phyloP scores from a whole-genome alignment of 2,797 vertebrate genomes.

The Typhlichthys subterraneus region DNA sequence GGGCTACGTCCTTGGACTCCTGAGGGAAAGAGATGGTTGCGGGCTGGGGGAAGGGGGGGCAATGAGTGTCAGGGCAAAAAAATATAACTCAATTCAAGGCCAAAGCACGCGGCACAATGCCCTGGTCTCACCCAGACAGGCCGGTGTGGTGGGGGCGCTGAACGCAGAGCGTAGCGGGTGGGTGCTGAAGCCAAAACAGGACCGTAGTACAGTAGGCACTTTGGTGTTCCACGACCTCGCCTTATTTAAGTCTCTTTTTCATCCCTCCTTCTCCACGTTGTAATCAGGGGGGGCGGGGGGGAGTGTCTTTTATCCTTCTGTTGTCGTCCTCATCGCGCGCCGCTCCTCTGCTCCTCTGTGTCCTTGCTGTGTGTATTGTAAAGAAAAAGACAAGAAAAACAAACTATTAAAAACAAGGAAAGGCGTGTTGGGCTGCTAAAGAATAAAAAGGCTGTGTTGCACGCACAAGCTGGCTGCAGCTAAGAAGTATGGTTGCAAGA shows the following conservation, averaged over 20 bases:
- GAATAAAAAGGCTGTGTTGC: conserved; percentile 20
- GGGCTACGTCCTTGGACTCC: conserved; percentile 57
- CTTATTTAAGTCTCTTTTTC: conserved; percentile 70
- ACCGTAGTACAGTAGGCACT: conserved; percentile 64
- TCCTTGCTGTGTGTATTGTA: conserved; percentile 53
- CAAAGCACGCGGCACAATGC: conserved; percentile 57
- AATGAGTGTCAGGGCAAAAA: conserved; percentile 72
- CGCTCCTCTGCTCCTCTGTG: conserved; percentile 48
- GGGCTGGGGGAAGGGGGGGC: conserved; percentile 48
- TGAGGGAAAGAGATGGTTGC: conserved; percentile 46
- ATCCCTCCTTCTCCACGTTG: conserved; percentile 58
- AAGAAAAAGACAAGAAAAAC: conserved; percentile 35
- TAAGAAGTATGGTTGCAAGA: conserved; percentile 26
- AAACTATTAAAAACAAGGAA: conserved; percentile 19
- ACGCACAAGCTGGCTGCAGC: conserved; percentile 29
- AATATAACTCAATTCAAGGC: conserved; percentile 75
- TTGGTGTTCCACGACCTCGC: conserved; percentile 68
- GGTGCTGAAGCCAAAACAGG: conserved; percentile 13
- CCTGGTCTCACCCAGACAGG: conserved; percentile 47
- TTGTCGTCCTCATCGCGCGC: conserved; percentile 60
- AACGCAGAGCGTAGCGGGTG: conserved; percentile 20
- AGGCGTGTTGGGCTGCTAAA: conserved; percentile 41
- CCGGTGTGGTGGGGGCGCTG: not conserved
- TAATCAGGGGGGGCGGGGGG: not conserved
- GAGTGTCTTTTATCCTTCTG: conserved; percentile 38